These are phyloP conservation scores for Columba janthina DNA, from an alignment of 2,113 vertebrate species.

Conservation along the genomic window DNA sequence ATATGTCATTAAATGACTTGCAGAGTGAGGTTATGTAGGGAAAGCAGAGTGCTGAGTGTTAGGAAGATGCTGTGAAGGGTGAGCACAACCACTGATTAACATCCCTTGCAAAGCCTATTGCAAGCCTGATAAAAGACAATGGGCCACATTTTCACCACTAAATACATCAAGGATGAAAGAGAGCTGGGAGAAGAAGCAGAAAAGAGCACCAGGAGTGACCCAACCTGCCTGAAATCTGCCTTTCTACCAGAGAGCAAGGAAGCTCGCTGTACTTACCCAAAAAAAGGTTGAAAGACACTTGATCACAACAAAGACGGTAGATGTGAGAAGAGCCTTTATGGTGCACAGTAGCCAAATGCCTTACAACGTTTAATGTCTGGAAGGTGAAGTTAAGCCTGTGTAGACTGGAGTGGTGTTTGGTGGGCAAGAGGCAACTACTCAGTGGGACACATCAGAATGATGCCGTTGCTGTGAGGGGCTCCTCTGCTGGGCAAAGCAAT, in stretches of 20 bases:
- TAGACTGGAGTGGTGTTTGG: not conserved
- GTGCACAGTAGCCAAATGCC: not conserved
- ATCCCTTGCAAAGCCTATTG: not conserved
- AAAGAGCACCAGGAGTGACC: not conserved
- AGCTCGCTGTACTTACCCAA: accelerated
- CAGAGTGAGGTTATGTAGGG: not conserved
- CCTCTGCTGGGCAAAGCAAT: not conserved
- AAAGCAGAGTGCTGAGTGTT: not conserved
- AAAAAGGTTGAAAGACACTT: not conserved
- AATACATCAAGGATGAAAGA: conserved; percentile 48
- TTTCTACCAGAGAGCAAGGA: not conserved
- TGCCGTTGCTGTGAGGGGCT: not conserved
- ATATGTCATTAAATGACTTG: not conserved
- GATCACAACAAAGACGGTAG: accelerated
- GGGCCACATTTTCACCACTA: not conserved
- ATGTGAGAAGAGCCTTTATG: not conserved
- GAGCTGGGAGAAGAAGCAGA: not conserved
- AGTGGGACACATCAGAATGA: not conserved
- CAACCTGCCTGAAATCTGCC: not conserved
- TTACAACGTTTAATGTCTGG: not conserved
- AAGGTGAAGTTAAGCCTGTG: not conserved
- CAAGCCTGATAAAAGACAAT: conserved; percentile 47
- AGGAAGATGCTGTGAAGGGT: not conserved
- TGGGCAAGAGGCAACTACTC: not conserved
- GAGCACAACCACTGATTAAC: conserved; percentile 2